phyloP scores from a whole-genome alignment of 92 coral and sea anemone genomes.

The Ricordea florida region DNA sequence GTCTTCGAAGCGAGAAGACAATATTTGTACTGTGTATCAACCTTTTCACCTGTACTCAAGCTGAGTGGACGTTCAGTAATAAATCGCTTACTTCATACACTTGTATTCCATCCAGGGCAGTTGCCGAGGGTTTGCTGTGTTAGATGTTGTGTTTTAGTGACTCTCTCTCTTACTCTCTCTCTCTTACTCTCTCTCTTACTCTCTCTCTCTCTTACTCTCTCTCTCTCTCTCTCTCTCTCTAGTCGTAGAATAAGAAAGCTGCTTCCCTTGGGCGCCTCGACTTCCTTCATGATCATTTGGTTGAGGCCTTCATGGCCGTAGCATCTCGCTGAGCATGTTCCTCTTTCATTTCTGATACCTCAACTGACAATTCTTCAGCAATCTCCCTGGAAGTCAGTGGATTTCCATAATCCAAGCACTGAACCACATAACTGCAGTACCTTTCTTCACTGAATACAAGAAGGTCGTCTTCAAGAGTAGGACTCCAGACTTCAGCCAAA shows the following conservation, averaged over 20 bases:
- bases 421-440: constrained; percentile 3
- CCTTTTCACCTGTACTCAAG: too few relatives aligned
- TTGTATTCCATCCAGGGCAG: too few relatives aligned
- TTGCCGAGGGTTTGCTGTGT: too few relatives aligned
- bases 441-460: background rate
- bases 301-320: background rate
- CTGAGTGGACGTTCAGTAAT: too few relatives aligned
- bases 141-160: background rate
- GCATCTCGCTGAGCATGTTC: background rate
- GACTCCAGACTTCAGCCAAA: constrained; percentile 8
- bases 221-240: too few relatives aligned
- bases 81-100: too few relatives aligned
- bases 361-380: constrained; percentile 5
- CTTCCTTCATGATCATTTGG: constrained; percentile 14
- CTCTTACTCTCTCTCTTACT: too few relatives aligned
- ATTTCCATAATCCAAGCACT: constrained; percentile 36
- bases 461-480: background rate
- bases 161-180: too few relatives aligned
- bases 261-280: constrained; percentile 5
- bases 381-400: constrained; percentile 24
- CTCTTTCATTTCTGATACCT: background rate
- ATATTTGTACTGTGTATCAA: too few relatives aligned
- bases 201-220: too few relatives aligned
- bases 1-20: too few relatives aligned
- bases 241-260: background rate